Conservation (phyloP, 2,888 invertebrate species). For the Pammene fasciana region DNA sequence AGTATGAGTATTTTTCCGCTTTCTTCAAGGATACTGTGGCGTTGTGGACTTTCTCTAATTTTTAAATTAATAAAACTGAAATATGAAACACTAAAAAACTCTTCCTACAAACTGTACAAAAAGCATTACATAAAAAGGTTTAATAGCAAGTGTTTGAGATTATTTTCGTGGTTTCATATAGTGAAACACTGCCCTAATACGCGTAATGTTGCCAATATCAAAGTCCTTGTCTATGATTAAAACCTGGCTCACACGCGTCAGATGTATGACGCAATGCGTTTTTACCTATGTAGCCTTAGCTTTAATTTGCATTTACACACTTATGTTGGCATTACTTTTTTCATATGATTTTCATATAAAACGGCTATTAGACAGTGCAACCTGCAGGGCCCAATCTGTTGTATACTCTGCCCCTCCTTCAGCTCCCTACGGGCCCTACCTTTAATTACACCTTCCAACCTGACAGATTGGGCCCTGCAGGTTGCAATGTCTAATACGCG, state of each 20-base stretch:
- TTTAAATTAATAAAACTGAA: not conserved
- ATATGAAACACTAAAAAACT: not conserved
- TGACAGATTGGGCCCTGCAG: no score
- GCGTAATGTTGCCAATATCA: slow-evolving; percentile 11
- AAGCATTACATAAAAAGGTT: not conserved
- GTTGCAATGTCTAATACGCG: no score
- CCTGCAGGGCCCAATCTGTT: no score
- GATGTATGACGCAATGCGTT: slow-evolving; percentile 27
- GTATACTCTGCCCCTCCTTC: no score
- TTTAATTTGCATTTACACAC: not conserved
- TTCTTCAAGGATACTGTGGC: slow-evolving; percentile 54
- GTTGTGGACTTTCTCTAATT: slow-evolving; percentile 49
- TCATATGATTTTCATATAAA: not conserved
- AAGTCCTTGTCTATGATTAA: slow-evolving; percentile 30
- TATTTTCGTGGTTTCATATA: not conserved
- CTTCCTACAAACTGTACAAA: not conserved
- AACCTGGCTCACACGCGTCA: slow-evolving; percentile 8
- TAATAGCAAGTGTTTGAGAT: not conserved
- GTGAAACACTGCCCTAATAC: slow-evolving; percentile 20
- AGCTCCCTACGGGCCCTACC: no score
- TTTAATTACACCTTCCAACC: no score
- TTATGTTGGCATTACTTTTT: slow-evolving; percentile 11
- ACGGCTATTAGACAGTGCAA: no score
- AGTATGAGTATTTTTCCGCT: slow-evolving; percentile 66
- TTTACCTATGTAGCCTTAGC: not conserved